A percentile compares a stretch with the other conserved stretches of the same genome.
Evolutionary conservation across 2,113 vertebrate species (phyloP).

Genomic region (Xenopus borealis): DNA sequence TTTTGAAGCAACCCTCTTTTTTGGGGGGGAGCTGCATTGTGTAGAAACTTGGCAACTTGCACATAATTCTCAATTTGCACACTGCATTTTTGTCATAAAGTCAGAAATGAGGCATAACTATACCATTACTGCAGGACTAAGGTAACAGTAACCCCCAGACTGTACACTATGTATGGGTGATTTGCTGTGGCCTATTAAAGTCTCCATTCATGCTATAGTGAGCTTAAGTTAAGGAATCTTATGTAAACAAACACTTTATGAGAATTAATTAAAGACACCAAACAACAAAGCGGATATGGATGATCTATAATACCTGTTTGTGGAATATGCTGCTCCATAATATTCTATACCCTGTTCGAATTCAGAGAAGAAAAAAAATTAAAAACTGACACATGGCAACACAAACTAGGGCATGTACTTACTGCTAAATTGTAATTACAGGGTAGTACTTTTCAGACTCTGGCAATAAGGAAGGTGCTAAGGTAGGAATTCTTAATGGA

Average conservation of each 20-base stretch:
- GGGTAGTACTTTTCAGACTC: no score
- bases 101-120: no score
- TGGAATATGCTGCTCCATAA: constrained; percentile 74
- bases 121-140: no score
- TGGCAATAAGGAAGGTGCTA: not conserved
- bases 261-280: not conserved
- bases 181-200: no score
- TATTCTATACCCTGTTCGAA: constrained; percentile 74
- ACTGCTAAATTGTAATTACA: not conserved
- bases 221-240: constrained; percentile 20
- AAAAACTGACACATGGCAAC: not conserved
- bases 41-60: no score
- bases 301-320: constrained; percentile 77
- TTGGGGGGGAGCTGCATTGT: no score
- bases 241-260: constrained; percentile 8
- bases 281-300: not conserved
- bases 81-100: no score
- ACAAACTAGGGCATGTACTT: not conserved
- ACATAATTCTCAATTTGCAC: no score
- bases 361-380: constrained; percentile 22
- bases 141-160: no score
- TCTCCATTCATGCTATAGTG: no score
- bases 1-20: no score
- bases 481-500: not conserved
- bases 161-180: no score